A percentile compares a stretch with the other conserved stretches of the same genome.
Conservation (phyloP, 2,888 invertebrate species). For the Drosophila falleni region DNA sequence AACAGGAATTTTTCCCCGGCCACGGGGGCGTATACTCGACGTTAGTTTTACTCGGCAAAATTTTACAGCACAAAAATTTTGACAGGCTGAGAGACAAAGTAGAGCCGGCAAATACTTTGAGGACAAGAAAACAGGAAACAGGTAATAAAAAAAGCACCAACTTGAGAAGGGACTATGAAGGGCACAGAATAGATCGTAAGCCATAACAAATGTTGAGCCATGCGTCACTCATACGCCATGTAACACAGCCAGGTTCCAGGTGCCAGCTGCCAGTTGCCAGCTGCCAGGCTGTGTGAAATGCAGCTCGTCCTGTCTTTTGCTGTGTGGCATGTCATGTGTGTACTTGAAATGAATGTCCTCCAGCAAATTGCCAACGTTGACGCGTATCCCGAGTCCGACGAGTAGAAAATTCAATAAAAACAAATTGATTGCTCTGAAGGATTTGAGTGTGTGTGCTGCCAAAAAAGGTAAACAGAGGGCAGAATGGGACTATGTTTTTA, state of each 20-base stretch:
- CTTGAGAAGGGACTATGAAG: constrained; percentile 20
- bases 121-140: constrained; percentile 55
- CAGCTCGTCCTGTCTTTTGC: constrained; percentile 7
- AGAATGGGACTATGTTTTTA: constrained; percentile 20
- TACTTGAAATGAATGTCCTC: constrained; percentile 67
- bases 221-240: constrained; percentile 76
- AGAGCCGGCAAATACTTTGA: constrained; percentile 3
- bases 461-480: constrained; percentile 63
- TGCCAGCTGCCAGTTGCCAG: background rate
- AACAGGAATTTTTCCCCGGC: constrained; percentile 9
- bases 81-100: constrained; percentile 60
- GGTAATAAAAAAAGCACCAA: constrained; percentile 55
- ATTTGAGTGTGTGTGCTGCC: constrained; percentile 61
- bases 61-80: constrained; percentile 68
- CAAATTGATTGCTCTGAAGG: constrained; percentile 76
- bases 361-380: constrained; percentile 55
- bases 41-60: constrained; percentile 52
- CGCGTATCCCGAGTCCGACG: constrained; percentile 18
- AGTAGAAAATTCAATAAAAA: constrained; percentile 75
- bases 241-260: constrained; percentile 30
- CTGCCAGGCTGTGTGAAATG: background rate
- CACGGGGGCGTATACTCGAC: constrained; percentile 43
- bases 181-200: constrained; percentile 46
- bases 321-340: constrained; percentile 55
- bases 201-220: constrained; percentile 72